phyloP scores from a whole-genome alignment of 2,113 vertebrate species.

The Heterotis niloticus region DNA sequence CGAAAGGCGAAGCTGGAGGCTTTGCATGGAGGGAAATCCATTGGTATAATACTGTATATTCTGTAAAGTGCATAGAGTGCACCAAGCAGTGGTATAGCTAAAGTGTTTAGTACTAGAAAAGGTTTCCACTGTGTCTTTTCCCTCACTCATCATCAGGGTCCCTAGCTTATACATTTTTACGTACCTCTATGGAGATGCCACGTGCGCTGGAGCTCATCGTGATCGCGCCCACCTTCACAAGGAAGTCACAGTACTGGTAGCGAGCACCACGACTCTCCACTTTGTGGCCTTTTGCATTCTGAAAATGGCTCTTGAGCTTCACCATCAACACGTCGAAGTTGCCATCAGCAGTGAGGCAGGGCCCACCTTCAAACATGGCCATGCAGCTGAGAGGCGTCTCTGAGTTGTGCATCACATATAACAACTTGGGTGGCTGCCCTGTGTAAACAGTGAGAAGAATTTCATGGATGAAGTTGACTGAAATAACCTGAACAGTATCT shows the following conservation, averaged over 20 bases:
- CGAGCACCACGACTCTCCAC: conserved; percentile 90
- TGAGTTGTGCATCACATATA: conserved; percentile 97
- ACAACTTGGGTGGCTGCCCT: conserved; percentile 89
- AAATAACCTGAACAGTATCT: not conserved
- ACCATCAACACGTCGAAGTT: conserved; percentile 96
- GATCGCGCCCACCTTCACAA: conserved; percentile 89
- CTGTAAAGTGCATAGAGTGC: too few species aligned
- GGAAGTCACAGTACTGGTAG: conserved; percentile 93
- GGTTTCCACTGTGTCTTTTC: too few species aligned
- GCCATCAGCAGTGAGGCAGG: conserved; percentile 83
- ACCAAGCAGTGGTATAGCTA: too few species aligned
- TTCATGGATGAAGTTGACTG: not conserved
- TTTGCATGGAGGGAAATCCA: too few species aligned
- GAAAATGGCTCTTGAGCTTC: conserved; percentile 95
- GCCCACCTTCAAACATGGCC: conserved; percentile 88
- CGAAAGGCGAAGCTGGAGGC: too few species aligned
- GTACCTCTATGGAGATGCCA: conserved; percentile 92
- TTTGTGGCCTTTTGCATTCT: conserved; percentile 95
- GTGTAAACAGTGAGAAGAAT: conserved; percentile 18
- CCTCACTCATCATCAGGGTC: not conserved
- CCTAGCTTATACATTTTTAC: not conserved
- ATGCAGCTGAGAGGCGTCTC: conserved; percentile 92
- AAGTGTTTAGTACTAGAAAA: too few species aligned
- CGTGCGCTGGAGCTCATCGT: conserved; percentile 92
- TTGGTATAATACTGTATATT: too few species aligned